phyloP scores from a whole-genome alignment of 2,113 vertebrate genomes.

The Limanda limanda region DNA sequence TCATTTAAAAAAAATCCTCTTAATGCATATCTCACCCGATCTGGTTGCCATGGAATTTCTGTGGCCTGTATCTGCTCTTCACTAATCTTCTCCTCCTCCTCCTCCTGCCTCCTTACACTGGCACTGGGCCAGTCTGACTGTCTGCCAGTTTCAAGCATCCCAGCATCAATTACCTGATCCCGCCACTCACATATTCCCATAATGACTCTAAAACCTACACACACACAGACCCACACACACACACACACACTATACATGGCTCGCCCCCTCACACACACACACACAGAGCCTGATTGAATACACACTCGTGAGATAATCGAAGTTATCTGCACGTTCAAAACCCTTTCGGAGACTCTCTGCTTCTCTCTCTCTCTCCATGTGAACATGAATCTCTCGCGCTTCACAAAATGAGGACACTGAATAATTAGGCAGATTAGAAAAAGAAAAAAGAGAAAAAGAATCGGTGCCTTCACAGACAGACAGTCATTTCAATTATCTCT shows the following conservation, averaged over 20 bases:
- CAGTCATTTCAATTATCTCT: conserved; percentile 71
- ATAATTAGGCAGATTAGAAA: conserved; percentile 61
- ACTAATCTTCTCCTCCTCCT: conserved; percentile 43
- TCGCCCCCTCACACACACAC: neutral
- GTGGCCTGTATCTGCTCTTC: conserved; percentile 37
- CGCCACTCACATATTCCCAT: conserved; percentile 56
- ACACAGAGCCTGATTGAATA: conserved; percentile 17
- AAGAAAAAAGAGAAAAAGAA: conserved; percentile 35
- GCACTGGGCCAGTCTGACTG: conserved; percentile 59
- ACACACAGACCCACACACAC: conserved; percentile 16
- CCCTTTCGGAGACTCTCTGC: conserved; percentile 9
- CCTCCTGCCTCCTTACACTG: conserved; percentile 40
- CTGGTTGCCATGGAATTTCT: conserved; percentile 50
- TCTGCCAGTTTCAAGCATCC: conserved; percentile 62
- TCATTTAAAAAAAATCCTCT: conserved; percentile 41
- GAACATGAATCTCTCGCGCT: neutral
- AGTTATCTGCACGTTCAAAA: conserved; percentile 23
- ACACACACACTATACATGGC: conserved; percentile 6
- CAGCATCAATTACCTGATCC: conserved; percentile 74
- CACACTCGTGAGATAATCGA: conserved; percentile 23
- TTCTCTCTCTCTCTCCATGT: conserved; percentile 18
- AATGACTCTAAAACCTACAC: conserved; percentile 50
- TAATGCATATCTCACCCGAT: conserved; percentile 27
- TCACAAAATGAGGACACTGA: conserved; percentile 68
- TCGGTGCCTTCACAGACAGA: conserved; percentile 41